Evolutionary conservation across 2,113 vertebrate genomes (phyloP), one percentile per base, ranked within the genome.

Genomic region (Cricetomys ansorgei): DNA sequence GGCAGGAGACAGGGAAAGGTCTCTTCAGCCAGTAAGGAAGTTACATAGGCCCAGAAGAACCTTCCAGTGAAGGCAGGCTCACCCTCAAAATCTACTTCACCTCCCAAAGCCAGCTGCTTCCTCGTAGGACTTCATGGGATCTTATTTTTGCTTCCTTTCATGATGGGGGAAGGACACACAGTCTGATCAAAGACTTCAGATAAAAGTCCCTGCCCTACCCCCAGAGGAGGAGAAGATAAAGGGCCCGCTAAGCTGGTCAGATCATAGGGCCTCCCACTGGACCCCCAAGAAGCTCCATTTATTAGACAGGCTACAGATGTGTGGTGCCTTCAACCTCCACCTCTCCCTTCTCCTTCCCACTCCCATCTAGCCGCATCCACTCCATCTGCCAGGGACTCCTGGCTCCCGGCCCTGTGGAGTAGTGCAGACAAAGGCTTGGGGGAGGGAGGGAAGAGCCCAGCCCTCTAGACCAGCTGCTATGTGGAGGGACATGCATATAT

Each of bases 351-450:
- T 67, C 59, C 34, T 40, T 27, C 84, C 29, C 53, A 57, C 9
- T 59, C 57, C 7, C 64, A 70, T 12, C 64, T 37, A 3, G 50
- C 10, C 64, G 83, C 17, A n/a, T 73, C 77, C 7, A 50, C 16
- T 69, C n/a, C 27, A 23, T 92, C n/a, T 67, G 40, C 72, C 88
- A 57, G 92, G 53, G 45, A 34, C 48, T 37, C 29, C 19, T 43
- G 79, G 50, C 88, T 69, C 43, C 70, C 0, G 4, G 45, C 45
- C 55, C 50, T n/a, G 31, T 40, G 25, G 37, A 75, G 25, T 0
- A 73, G 62, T 40, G 29, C 80, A 88, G 65, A 97, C 95, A 92
- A 89, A 94, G 90, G 87, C 40, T 81, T 10, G 70, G 34, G 86
- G 64, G 84, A 65, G 50, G 50, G 43, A 67, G 23, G 45, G 37